Evolutionary conservation across 2,113 vertebrate species (phyloP).

Genomic region (Alexandromys fortis): DNA sequence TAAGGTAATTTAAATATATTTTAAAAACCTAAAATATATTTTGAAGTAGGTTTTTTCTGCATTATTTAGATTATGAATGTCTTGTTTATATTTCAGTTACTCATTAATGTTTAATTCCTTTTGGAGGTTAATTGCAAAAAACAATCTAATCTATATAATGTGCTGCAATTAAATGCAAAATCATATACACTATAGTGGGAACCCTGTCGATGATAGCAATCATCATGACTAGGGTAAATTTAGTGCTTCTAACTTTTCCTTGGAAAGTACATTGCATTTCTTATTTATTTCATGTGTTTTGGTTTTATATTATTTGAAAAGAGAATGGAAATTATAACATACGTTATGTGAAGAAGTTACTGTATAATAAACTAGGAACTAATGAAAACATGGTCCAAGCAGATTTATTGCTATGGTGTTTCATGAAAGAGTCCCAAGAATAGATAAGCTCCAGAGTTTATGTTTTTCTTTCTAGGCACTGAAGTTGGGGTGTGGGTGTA

Average conservation of each 20-base stretch:
- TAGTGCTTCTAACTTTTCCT: constrained; percentile 45
- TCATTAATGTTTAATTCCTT: constrained; percentile 85
- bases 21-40: constrained; percentile 51
- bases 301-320: constrained; percentile 60
- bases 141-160: constrained; percentile 72
- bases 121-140: constrained; percentile 82
- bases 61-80: constrained; percentile 79
- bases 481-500: neutral
- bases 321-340: constrained; percentile 29
- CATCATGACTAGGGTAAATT: constrained; percentile 6
- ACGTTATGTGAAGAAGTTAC: neutral
- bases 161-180: constrained; percentile 72
- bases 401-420: constrained; percentile 22
- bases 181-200: constrained; percentile 73
- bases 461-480: neutral
- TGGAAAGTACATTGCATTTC: constrained; percentile 29
- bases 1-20: constrained; percentile 52
- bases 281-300: constrained; percentile 67
- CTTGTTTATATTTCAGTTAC: constrained; percentile 81
- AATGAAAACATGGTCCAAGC: constrained; percentile 35
- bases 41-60: constrained; percentile 59
- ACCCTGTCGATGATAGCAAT: neutral
- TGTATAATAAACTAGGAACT: constrained; percentile 41
- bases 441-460: neutral
- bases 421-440: constrained; percentile 23